These are phyloP conservation scores for Apostichopus leukothele DNA, from an alignment of 53 echinoderm and acorn worm genomes.

Conservation along the genomic window DNA sequence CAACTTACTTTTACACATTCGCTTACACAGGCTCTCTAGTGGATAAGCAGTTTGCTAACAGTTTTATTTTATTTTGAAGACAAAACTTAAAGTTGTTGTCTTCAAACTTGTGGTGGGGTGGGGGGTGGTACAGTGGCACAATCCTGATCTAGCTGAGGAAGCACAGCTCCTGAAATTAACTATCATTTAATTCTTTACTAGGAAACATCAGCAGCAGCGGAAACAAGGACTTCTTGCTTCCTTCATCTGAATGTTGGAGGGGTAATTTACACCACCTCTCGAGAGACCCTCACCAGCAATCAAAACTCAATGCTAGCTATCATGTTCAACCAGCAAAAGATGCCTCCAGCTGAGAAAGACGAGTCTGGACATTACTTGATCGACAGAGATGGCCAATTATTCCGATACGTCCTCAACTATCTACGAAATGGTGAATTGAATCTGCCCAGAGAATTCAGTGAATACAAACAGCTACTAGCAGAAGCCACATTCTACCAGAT, in stretches of 20 bases:
- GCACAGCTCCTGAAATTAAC: too few species aligned
- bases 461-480: background rate
- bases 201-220: background rate
- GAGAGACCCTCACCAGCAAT: background rate
- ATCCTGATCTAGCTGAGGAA: too few species aligned
- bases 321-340: background rate
- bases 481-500: background rate
- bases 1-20: too few species aligned
- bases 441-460: background rate
- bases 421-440: background rate
- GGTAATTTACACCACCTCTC: background rate
- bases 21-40: too few species aligned
- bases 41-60: too few species aligned
- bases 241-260: slow-evolving; percentile 14
- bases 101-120: too few species aligned
- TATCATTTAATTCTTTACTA: too few species aligned
- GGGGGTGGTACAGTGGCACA: too few species aligned
- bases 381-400: background rate
- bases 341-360: background rate
- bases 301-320: background rate
- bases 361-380: background rate
- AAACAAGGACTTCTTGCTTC: background rate
- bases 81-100: too few species aligned
- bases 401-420: background rate
- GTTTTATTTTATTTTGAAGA: too few species aligned